Evolutionary conservation across 2,888 invertebrate species (phyloP).

Genomic region (Leptinotarsa haldemani): DNA sequence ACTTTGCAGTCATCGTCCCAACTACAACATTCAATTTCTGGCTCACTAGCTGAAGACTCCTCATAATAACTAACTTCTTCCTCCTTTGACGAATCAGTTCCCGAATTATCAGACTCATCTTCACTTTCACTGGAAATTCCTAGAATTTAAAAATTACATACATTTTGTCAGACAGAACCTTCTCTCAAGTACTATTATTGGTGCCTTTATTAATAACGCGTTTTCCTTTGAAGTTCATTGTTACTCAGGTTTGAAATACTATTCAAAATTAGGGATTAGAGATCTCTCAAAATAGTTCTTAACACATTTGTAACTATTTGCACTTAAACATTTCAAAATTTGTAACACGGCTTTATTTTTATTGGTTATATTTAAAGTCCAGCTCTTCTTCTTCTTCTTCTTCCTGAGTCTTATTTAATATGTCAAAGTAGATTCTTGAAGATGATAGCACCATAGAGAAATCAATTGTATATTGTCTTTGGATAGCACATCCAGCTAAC

Average conservation of each 20-base stretch:
- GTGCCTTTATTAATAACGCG: not conserved
- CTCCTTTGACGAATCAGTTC: slow-evolving; percentile 38
- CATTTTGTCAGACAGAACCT: not conserved
- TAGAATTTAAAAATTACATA: slow-evolving; percentile 15
- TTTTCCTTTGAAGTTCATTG: not conserved
- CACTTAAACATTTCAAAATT: too few species aligned
- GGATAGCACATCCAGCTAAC: too few species aligned
- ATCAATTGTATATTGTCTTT: too few species aligned
- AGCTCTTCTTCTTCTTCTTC: too few species aligned
- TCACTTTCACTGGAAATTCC: not conserved
- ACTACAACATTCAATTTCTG: slow-evolving; percentile 57
- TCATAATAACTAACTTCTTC: slow-evolving; percentile 44
- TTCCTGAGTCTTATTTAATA: too few species aligned
- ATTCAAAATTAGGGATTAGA: not conserved
- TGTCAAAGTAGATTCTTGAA: too few species aligned
- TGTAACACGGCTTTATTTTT: too few species aligned
- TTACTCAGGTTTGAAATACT: not conserved
- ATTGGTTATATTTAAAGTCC: too few species aligned
- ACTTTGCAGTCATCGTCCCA: slow-evolving; percentile 60
- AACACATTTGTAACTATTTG: too few species aligned
- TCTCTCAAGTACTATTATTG: not conserved
- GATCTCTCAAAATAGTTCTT: too few species aligned
- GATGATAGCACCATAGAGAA: too few species aligned
- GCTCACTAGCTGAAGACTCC: slow-evolving; percentile 58
- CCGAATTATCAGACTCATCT: slow-evolving; percentile 20